Conservation (phyloP, 2,888 invertebrate species). For the Sinopyrophorus schimmeli region DNA sequence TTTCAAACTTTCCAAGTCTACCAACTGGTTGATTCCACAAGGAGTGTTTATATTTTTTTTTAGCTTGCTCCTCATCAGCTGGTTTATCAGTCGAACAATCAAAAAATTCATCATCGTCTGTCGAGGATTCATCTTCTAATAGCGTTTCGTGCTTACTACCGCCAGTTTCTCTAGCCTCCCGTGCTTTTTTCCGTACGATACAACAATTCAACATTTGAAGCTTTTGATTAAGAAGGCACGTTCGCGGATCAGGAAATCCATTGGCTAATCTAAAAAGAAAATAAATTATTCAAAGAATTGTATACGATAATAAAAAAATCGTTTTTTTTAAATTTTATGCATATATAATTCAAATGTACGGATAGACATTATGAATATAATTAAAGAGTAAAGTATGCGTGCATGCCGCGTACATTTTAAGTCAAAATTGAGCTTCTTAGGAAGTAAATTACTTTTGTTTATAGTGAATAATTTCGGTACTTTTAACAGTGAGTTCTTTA, state of each 20-base stretch:
- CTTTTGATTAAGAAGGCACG: slow-evolving; percentile 93
- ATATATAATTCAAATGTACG: no score
- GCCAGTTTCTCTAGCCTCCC: slow-evolving; percentile 54
- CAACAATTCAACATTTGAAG: slow-evolving; percentile 85
- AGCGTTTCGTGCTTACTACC: not conserved
- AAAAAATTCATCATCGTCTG: slow-evolving; percentile 76
- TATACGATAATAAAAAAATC: slow-evolving; percentile 2
- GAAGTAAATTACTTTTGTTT: no score
- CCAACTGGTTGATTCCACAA: slow-evolving; percentile 66
- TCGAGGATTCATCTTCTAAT: slow-evolving; percentile 32
- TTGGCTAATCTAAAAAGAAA: slow-evolving; percentile 69
- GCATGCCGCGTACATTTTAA: no score
- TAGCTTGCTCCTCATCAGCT: slow-evolving; percentile 51
- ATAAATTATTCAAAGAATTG: not conserved
- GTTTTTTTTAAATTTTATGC: no score
- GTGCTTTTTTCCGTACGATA: slow-evolving; percentile 65
- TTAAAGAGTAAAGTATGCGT: no score
- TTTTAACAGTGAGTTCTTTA: no score
- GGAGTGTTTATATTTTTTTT: slow-evolving; percentile 52
- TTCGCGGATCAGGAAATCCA: slow-evolving; percentile 84
- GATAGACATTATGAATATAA: no score
- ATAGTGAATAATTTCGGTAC: no score
- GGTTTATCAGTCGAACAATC: slow-evolving; percentile 67
- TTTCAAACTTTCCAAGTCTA: slow-evolving; percentile 68
- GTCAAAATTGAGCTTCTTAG: no score